A percentile compares a stretch with the other conserved stretches of the same genome.
phyloP scores from a whole-genome alignment of 1,140 invertebrate genomes.

The Drosophila mauritiana region DNA sequence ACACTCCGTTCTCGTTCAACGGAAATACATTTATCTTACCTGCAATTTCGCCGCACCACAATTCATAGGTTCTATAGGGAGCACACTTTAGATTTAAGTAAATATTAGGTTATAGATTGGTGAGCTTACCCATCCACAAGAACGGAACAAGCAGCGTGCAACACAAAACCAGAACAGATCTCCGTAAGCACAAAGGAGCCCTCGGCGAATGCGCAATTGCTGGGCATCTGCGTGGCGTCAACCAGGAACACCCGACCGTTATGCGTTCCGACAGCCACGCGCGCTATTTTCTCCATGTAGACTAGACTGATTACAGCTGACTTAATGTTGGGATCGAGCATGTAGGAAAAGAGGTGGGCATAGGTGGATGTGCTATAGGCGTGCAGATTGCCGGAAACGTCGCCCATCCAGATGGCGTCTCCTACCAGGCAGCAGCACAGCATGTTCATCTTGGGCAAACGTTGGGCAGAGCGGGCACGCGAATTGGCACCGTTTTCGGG shows the following conservation, averaged over 20 bases:
- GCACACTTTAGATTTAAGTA: neutral
- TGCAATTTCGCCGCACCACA: slow-evolving; percentile 92
- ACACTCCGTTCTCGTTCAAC: slow-evolving; percentile 86
- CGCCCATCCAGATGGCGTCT: slow-evolving; percentile 93
- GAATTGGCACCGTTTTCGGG: slow-evolving; percentile 51
- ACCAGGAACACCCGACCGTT: slow-evolving; percentile 92
- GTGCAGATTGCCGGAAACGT: slow-evolving; percentile 91
- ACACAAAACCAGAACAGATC: slow-evolving; percentile 88
- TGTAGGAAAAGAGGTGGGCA: slow-evolving; percentile 86
- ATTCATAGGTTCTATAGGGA: slow-evolving; percentile 86
- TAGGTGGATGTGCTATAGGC: slow-evolving; percentile 88
- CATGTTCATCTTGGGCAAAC: slow-evolving; percentile 74
- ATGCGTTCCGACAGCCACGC: slow-evolving; percentile 90
- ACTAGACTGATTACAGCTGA: slow-evolving; percentile 88
- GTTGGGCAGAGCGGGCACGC: slow-evolving; percentile 62
- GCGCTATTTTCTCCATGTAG: slow-evolving; percentile 87
- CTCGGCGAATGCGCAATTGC: slow-evolving; percentile 87
- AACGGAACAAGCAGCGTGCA: slow-evolving; percentile 87
- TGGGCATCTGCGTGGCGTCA: slow-evolving; percentile 87
- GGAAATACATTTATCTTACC: slow-evolving; percentile 90
- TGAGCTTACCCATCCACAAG: slow-evolving; percentile 84
- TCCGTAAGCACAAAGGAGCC: slow-evolving; percentile 91
- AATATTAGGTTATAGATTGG: neutral
- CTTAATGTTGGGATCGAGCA: slow-evolving; percentile 85
- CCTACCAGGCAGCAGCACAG: slow-evolving; percentile 87